A percentile compares a stretch with the other conserved stretches of the same genome.
Evolutionary conservation across 2,113 vertebrate genomes (phyloP).

Genomic region (Nesoenas mayeri): DNA sequence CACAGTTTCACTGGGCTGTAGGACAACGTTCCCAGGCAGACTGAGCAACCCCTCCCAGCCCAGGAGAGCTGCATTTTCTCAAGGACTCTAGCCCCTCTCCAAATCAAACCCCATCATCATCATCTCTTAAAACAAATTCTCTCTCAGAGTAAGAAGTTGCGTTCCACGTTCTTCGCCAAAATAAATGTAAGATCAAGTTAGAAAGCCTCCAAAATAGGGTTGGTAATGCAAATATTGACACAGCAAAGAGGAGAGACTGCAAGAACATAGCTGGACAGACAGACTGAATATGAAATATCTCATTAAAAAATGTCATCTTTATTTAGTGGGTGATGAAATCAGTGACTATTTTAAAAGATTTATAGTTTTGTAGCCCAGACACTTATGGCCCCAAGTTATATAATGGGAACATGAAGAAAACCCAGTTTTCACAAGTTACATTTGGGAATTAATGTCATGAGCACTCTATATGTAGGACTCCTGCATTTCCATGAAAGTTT

Average conservation of each 20-base stretch:
- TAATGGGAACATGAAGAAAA: background rate
- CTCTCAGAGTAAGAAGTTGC: conserved; percentile 1
- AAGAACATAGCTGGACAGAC: conserved; percentile 49
- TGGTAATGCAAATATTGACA: conserved; percentile 71
- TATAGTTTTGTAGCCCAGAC: conserved; percentile 18
- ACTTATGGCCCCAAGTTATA: conserved; percentile 4
- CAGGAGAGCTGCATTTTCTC: background rate
- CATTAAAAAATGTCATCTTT: conserved; percentile 46
- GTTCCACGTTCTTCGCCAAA: conserved; percentile 57
- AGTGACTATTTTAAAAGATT: conserved; percentile 44
- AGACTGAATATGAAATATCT: conserved; percentile 46
- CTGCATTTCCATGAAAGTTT: background rate
- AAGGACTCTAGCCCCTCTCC: background rate
- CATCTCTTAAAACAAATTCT: conserved; percentile 39
- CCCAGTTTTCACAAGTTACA: background rate
- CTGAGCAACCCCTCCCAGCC: background rate
- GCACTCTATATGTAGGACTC: background rate
- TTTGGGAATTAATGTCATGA: background rate
- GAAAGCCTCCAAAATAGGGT: conserved; percentile 62
- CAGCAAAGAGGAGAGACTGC: conserved; percentile 47
- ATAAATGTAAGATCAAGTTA: conserved; percentile 64
- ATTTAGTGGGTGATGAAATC: conserved; percentile 42
- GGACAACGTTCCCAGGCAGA: background rate
- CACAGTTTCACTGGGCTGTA: accelerated
- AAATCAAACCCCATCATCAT: conserved; percentile 36